Conservation (phyloP, 2,888 invertebrate genomes). For the Lasioglossum oenotherae region DNA sequence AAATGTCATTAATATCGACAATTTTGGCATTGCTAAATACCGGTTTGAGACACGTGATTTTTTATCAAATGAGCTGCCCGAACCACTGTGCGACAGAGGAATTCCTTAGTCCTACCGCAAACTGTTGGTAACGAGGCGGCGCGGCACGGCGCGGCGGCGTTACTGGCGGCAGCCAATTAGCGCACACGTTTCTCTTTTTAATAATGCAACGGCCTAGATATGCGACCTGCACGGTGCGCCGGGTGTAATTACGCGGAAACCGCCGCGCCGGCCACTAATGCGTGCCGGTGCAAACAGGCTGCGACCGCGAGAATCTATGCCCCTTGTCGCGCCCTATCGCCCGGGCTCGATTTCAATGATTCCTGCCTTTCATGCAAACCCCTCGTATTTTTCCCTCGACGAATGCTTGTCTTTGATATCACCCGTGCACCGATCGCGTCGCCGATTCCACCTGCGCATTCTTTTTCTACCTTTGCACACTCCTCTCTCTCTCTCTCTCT, state of each 20-base stretch:
- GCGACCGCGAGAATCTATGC: slow-evolving; percentile 48
- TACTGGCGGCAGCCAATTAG: slow-evolving; percentile 65
- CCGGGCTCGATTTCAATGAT: slow-evolving; percentile 26
- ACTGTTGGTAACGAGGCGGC: slow-evolving; percentile 51
- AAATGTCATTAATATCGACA: no score
- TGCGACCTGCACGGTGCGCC: slow-evolving; percentile 26
- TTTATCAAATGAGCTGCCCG: no score
- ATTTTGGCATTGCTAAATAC: no score
- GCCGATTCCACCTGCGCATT: neutral
- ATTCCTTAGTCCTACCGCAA: slow-evolving; percentile 41
- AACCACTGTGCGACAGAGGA: neutral
- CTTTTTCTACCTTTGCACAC: neutral
- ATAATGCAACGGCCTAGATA: slow-evolving; percentile 62
- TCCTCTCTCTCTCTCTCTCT: neutral
- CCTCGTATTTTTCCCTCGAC: neutral
- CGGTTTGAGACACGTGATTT: no score
- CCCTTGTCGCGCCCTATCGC: slow-evolving; percentile 20
- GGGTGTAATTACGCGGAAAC: slow-evolving; percentile 59
- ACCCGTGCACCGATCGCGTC: neutral
- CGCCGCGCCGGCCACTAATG: slow-evolving; percentile 57
- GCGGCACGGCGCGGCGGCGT: slow-evolving; percentile 12
- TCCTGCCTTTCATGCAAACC: slow-evolving; percentile 9
- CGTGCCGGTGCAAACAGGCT: slow-evolving; percentile 49
- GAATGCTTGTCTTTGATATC: neutral
- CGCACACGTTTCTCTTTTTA: slow-evolving; percentile 62